These are phyloP conservation scores for Coptodon rendalli DNA, from an alignment of 2,113 vertebrate genomes.

Conservation along the genomic window DNA sequence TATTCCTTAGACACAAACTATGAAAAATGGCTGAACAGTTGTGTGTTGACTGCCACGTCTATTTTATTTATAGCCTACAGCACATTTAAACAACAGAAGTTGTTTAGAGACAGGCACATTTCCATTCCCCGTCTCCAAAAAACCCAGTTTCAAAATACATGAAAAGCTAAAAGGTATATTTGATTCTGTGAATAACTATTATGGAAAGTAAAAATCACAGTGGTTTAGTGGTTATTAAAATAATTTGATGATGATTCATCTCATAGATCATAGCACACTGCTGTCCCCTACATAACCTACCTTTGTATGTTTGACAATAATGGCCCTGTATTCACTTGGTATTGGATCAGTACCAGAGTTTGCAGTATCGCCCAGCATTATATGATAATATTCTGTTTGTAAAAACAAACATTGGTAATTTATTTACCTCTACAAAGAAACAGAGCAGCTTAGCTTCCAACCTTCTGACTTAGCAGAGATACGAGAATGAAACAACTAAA, in stretches of 20 bases:
- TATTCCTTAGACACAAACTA: not conserved
- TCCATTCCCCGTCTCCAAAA: not conserved
- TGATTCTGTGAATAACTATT: not conserved
- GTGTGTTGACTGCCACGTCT: not conserved
- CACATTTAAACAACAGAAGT: not conserved
- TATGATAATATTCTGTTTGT: not conserved
- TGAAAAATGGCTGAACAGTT: not conserved
- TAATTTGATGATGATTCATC: not conserved
- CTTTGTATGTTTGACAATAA: not conserved
- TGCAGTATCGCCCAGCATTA: not conserved
- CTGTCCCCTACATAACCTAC: not conserved
- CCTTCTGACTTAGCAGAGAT: not conserved
- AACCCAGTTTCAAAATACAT: not conserved
- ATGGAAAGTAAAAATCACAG: not conserved
- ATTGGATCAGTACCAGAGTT: not conserved
- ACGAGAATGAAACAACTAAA: not conserved
- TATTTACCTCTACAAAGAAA: not conserved
- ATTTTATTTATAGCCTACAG: not conserved
- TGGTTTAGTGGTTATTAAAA: not conserved
- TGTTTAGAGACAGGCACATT: not conserved
- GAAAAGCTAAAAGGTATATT: not conserved
- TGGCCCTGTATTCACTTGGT: not conserved
- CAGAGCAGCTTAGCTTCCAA: not conserved
- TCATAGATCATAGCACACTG: not conserved
- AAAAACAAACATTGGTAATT: not conserved